phyloP scores from a whole-genome alignment of 2,888 invertebrate species.

The Tenthredo notha region DNA sequence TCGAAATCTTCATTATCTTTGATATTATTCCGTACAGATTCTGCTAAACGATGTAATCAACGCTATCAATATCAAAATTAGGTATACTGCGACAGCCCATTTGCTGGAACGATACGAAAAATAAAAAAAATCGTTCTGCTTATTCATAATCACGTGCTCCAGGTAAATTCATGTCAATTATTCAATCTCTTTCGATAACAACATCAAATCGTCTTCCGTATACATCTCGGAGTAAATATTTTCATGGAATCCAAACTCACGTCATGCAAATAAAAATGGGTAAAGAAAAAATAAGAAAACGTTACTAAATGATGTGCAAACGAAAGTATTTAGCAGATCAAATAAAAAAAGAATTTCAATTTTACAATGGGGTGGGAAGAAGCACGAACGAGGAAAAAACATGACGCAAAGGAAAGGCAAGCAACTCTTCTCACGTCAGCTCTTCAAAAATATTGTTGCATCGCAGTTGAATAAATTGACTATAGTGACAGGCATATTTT shows the following conservation, averaged over 20 bases:
- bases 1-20: not conserved
- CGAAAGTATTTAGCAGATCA: not conserved
- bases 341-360: not conserved
- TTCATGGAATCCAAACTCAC: not conserved
- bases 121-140: not conserved
- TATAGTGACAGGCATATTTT: not conserved
- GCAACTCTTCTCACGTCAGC: not conserved
- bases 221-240: not conserved
- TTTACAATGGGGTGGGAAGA: no score
- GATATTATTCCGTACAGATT: not conserved
- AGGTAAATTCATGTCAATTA: not conserved
- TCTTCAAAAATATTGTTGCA: not conserved
- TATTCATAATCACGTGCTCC: not conserved
- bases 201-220: not conserved
- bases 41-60: not conserved
- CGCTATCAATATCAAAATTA: not conserved
- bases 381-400: not conserved
- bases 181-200: not conserved
- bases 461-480: not conserved
- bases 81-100: not conserved
- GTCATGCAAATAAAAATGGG: no score
- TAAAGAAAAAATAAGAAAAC: not conserved
- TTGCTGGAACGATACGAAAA: not conserved
- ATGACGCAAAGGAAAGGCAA: not conserved
- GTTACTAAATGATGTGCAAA: slow-evolving; percentile 19